Percentiles rank a stretch among this genome's conserved stretches.
phyloP scores from a whole-genome alignment of 2,888 invertebrate genomes.

The Himalopsyche kuldschensis region DNA sequence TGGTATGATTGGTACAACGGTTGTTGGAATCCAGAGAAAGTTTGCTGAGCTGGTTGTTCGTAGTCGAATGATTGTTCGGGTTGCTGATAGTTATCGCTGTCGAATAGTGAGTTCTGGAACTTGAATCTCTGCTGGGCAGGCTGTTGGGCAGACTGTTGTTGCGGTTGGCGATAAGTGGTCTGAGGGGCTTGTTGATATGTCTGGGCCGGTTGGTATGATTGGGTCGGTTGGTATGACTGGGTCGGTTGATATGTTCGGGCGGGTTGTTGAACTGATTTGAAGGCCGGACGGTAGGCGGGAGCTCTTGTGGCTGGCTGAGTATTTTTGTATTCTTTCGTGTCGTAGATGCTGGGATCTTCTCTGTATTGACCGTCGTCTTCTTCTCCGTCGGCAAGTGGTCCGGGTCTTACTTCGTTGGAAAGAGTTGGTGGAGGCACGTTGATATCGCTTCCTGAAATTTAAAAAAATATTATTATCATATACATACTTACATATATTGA shows the following conservation, averaged over 20 bases:
- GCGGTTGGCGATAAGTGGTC: conserved; percentile 35
- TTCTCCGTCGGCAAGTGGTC: conserved; percentile 61
- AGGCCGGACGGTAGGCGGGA: conserved; percentile 44
- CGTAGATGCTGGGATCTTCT: conserved; percentile 80
- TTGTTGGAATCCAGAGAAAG: conserved; percentile 22
- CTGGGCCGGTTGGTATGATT: conserved; percentile 52
- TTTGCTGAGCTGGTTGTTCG: conserved; percentile 25
- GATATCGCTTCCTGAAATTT: conserved; percentile 62
- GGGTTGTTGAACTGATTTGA: conserved; percentile 42
- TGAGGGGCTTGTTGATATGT: conserved; percentile 52
- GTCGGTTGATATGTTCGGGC: conserved; percentile 50
- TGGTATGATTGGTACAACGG: conserved; percentile 20
- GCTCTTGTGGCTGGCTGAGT: conserved; percentile 50
- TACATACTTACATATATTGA: too few relatives aligned
- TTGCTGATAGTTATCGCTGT: conserved; percentile 46
- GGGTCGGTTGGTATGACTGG: conserved; percentile 44
- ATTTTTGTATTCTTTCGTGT: conserved; percentile 66
- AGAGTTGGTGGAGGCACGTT: conserved; percentile 81
- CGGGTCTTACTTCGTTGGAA: conserved; percentile 53
- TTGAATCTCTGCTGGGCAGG: conserved; percentile 11
- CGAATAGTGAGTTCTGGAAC: conserved; percentile 4
- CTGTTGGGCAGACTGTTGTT: not conserved
- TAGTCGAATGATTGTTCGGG: conserved; percentile 43
- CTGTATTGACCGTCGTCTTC: conserved; percentile 85
- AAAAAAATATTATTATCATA: not conserved